Evolutionary conservation across 1,140 invertebrate species (phyloP), one percentile per base, ranked within the genome.

Genomic region (Cataglyphis hispanica): DNA sequence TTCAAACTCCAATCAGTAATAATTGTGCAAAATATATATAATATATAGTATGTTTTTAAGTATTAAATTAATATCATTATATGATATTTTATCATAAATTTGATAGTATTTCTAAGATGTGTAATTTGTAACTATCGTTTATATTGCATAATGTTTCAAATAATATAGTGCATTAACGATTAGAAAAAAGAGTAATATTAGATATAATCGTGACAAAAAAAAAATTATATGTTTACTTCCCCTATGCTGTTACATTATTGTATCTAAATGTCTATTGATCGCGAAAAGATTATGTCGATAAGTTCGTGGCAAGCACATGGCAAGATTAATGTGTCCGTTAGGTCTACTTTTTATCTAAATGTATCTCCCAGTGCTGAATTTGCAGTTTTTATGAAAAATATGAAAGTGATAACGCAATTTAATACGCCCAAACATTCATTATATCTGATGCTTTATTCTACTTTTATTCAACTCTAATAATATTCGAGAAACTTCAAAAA

Each of bases 241-340:
- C 16, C 37, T n/a, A 1, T 25, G 10, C 27, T 46, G 6, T 66
- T 66, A 34, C 22, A 22, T 37, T n/a, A 37, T 67, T 50, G 13
- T 25, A 50, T 77, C 37, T 34, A 46, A 67, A 67, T 43, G 43
- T 34, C 16, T 25, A 13, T 53, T 10, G 75, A 3, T 53, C 61
- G 61, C 46, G 43, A 67, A n/a, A 67, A 78, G 43, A 96, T 78
- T 37, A 43, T 8, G 1, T 67, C 43, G 61, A 78, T 78, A 78
- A 78, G 31, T 53, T 1, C 10, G 40, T 46, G n/a, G 10, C 43
- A 34, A 50, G 50, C 40, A 43, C 13, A 34, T 4, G 76, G 27
- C 40, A 66, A 78, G 40, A 78, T 46, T 66, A 66, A 64, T 40
- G 60, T 46, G 60, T 77, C 75, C 60, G 25, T 78, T 67, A 8